phyloP scores from a whole-genome alignment of 1,140 invertebrate species.

The Ooceraea biroi region DNA sequence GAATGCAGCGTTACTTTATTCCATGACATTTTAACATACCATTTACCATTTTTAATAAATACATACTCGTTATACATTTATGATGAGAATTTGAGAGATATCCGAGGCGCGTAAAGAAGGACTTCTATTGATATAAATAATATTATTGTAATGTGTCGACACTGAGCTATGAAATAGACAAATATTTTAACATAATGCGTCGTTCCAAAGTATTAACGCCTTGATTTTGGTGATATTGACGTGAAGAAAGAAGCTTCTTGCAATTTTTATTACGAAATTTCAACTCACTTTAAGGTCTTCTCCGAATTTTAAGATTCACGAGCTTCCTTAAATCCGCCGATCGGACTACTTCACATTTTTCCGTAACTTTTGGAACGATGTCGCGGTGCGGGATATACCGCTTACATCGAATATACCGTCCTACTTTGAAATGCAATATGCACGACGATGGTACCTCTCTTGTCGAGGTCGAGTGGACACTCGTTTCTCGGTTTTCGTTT shows the following conservation, averaged over 20 bases:
- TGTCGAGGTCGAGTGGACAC: slow-evolving; percentile 72
- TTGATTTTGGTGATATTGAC: neutral
- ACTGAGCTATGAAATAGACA: too few relatives aligned
- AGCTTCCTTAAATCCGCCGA: slow-evolving; percentile 41
- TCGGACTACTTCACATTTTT: slow-evolving; percentile 68
- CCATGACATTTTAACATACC: neutral
- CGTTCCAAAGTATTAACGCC: neutral
- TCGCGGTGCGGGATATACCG: slow-evolving; percentile 59
- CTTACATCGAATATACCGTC: slow-evolving; percentile 72
- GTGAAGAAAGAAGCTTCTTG: neutral
- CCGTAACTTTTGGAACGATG: slow-evolving; percentile 73
- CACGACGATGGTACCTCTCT: slow-evolving; percentile 73
- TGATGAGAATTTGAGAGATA: neutral
- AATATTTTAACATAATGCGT: too few relatives aligned
- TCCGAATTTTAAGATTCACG: slow-evolving; percentile 37
- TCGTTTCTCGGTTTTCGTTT: slow-evolving; percentile 66
- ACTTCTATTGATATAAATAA: neutral
- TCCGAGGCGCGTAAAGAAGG: neutral
- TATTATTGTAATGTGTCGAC: neutral
- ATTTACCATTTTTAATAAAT: neutral
- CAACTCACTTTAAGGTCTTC: neutral
- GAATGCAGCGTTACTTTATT: neutral
- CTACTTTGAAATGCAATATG: slow-evolving; percentile 77
- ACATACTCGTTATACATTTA: neutral
- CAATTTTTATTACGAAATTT: neutral